phyloP scores from a whole-genome alignment of 2,888 invertebrate species.

The Cetonia aurata region DNA sequence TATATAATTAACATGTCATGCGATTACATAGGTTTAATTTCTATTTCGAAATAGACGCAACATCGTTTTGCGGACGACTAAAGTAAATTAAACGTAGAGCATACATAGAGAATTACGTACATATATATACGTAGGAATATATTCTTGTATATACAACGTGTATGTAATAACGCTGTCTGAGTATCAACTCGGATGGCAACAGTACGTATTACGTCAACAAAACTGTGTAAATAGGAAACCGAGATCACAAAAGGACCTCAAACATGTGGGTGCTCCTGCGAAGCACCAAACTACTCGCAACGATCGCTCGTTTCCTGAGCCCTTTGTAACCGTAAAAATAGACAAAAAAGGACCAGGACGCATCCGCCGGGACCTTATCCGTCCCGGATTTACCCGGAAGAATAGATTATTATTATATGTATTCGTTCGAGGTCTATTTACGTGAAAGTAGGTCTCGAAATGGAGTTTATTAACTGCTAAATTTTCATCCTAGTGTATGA shows the following conservation, averaged over 20 bases:
- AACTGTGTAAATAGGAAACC: slow-evolving; percentile 41
- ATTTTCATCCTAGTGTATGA: slow-evolving; percentile 4
- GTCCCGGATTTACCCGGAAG: slow-evolving; percentile 4
- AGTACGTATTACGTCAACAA: slow-evolving; percentile 39
- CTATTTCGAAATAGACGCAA: too few relatives aligned
- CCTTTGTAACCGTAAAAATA: slow-evolving; percentile 32
- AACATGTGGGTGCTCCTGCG: slow-evolving; percentile 41
- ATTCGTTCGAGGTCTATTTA: too few relatives aligned
- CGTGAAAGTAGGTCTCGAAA: too few relatives aligned
- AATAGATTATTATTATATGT: slow-evolving; percentile 8
- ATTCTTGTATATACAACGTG: not conserved
- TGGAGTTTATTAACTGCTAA: too few relatives aligned
- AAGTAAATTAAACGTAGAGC: slow-evolving; percentile 23
- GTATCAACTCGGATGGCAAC: slow-evolving; percentile 4
- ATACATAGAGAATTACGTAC: not conserved
- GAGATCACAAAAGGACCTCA: slow-evolving; percentile 42
- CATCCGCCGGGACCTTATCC: slow-evolving; percentile 12
- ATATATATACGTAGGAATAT: slow-evolving; percentile 2
- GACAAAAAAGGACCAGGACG: slow-evolving; percentile 15
- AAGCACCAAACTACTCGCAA: slow-evolving; percentile 31
- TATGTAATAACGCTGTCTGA: slow-evolving; percentile 27
- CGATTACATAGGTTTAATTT: too few relatives aligned
- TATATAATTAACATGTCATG: too few relatives aligned
- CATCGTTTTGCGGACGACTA: not conserved
- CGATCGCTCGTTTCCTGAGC: slow-evolving; percentile 21